Percentiles rank a stretch among this genome's conserved stretches.
Conservation (phyloP, 2,113 vertebrate species). For the Nymphicus hollandicus region DNA sequence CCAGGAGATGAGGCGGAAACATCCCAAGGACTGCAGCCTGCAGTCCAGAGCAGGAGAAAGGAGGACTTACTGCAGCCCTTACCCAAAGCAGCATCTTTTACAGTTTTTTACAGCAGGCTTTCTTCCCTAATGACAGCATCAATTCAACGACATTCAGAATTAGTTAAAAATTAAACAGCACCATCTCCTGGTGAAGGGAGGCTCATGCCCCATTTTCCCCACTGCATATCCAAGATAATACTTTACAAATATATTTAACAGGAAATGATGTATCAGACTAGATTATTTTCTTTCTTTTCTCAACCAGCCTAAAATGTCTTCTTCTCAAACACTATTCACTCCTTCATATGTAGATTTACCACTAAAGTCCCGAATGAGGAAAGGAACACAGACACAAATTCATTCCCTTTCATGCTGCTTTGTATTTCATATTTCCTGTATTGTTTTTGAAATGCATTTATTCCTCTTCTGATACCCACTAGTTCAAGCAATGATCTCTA, state of each 20-base stretch:
- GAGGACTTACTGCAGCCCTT: not conserved
- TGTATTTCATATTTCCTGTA: not conserved
- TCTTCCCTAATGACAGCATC: not conserved
- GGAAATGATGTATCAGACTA: not conserved
- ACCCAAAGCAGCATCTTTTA: not conserved
- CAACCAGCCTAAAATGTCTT: not conserved
- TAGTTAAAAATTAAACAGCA: constrained; percentile 33
- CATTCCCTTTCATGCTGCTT: not conserved
- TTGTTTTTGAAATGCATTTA: not conserved
- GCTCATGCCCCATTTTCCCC: not conserved
- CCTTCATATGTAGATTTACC: not conserved
- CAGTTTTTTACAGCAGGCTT: not conserved
- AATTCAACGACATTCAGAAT: not conserved
- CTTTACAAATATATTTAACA: not conserved
- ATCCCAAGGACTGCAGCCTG: not conserved
- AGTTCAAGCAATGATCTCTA: not conserved
- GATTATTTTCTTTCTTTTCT: not conserved
- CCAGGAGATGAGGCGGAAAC: not conserved
- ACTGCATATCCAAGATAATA: not conserved
- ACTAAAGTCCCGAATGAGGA: not conserved
- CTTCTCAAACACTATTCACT: not conserved
- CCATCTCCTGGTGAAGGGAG: constrained; percentile 49
- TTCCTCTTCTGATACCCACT: not conserved
- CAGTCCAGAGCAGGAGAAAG: not conserved
- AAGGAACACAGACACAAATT: not conserved